phyloP scores from a whole-genome alignment of 2,113 vertebrate genomes.

The Ovis aries region DNA sequence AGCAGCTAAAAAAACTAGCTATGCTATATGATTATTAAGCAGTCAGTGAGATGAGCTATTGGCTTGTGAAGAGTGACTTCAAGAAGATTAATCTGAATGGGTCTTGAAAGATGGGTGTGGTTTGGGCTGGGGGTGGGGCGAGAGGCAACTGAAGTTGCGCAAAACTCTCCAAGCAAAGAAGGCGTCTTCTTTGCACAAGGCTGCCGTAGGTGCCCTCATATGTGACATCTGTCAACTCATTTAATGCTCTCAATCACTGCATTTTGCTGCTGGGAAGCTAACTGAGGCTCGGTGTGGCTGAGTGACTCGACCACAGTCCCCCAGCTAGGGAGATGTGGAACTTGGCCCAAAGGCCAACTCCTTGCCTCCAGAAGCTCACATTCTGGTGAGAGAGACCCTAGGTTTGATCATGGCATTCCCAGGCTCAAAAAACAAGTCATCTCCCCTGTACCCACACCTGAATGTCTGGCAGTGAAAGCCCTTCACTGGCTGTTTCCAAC shows the following conservation, averaged over 20 bases:
- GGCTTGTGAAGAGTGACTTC: background rate
- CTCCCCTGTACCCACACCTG: too few species aligned
- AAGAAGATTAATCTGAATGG: background rate
- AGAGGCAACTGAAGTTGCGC: background rate
- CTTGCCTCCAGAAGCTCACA: background rate
- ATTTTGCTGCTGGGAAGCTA: background rate
- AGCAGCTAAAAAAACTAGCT: background rate
- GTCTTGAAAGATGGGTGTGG: background rate
- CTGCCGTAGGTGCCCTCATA: background rate
- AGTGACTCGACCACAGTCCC: background rate
- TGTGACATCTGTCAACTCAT: rapidly evolving
- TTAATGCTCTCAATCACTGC: background rate
- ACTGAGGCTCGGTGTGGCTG: background rate
- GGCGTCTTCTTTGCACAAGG: background rate
- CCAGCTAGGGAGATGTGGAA: background rate
- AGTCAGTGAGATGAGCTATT: background rate
- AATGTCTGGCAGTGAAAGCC: background rate
- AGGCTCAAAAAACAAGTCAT: background rate
- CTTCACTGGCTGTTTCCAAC: background rate
- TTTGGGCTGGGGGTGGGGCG: background rate
- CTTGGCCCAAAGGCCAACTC: background rate
- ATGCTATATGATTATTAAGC: background rate
- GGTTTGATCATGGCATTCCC: background rate
- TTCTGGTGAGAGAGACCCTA: background rate
- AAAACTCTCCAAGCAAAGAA: background rate